These are phyloP conservation scores for Mesoclemmys tuberculata DNA, from an alignment of 2,113 vertebrate species.

Conservation along the genomic window DNA sequence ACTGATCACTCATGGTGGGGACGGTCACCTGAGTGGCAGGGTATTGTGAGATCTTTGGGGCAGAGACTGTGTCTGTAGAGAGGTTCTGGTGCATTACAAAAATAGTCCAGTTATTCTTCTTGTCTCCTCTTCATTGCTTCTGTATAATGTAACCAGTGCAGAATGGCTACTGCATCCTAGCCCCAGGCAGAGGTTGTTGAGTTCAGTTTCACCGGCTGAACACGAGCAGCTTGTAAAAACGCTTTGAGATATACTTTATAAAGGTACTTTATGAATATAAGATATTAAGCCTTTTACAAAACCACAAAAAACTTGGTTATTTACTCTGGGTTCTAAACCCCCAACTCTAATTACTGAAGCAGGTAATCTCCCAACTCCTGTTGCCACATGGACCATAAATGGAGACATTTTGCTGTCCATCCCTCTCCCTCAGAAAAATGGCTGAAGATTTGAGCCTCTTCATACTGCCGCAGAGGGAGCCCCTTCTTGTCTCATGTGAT, in stretches of 20 bases:
- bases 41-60: fast-evolving
- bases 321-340: constrained; percentile 60
- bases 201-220: background rate
- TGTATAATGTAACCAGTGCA: background rate
- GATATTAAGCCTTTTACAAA: constrained; percentile 41
- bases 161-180: fast-evolving
- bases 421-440: background rate
- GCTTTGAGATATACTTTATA: constrained; percentile 19
- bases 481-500: constrained; percentile 15
- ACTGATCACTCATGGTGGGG: background rate
- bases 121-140: background rate
- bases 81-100: background rate
- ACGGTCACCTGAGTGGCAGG: background rate
- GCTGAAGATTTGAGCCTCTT: background rate
- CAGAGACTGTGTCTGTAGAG: fast-evolving
- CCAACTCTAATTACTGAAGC: constrained; percentile 57
- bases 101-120: background rate
- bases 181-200: background rate
- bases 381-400: background rate
- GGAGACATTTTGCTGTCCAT: background rate
- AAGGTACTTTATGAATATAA: constrained; percentile 34
- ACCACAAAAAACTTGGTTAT: background rate
- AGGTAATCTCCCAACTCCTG: constrained; percentile 57
- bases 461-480: background rate
- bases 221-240: background rate